Evolutionary conservation across 1,140 invertebrate genomes (phyloP).

Genomic region (Heliconius eleuchia): DNA sequence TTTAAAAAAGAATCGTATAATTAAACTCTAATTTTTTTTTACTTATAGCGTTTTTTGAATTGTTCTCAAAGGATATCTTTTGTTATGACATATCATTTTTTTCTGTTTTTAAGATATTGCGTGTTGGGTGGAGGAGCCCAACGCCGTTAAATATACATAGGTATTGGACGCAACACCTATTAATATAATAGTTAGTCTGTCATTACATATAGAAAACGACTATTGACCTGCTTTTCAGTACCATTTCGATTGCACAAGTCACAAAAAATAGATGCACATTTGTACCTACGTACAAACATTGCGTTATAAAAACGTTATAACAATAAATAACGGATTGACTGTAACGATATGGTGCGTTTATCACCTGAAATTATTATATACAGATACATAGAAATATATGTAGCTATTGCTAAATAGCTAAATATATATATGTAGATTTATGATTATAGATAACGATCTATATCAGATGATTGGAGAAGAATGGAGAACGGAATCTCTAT

Average conservation of each 20-base stretch:
- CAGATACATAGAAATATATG: background rate
- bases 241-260: conserved; percentile 20
- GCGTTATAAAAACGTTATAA: conserved; percentile 18
- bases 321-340: conserved; percentile 28
- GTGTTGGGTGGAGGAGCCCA: background rate
- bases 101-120: background rate
- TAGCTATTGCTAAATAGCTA: no score
- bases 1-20: background rate
- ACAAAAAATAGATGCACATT: conserved; percentile 22
- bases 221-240: conserved; percentile 20
- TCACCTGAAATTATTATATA: background rate
- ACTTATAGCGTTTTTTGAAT: no score
- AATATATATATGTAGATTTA: no score
- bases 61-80: background rate
- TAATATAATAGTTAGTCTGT: background rate
- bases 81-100: background rate
- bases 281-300: conserved; percentile 7
- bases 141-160: background rate
- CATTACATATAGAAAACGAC: conserved; percentile 7
- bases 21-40: no score
- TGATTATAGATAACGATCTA: no score
- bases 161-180: background rate
- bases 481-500: no score
- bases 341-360: background rate
- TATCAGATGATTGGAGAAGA: no score